Conservation (phyloP, 2,888 invertebrate genomes). For the Ennomos erosarius region DNA sequence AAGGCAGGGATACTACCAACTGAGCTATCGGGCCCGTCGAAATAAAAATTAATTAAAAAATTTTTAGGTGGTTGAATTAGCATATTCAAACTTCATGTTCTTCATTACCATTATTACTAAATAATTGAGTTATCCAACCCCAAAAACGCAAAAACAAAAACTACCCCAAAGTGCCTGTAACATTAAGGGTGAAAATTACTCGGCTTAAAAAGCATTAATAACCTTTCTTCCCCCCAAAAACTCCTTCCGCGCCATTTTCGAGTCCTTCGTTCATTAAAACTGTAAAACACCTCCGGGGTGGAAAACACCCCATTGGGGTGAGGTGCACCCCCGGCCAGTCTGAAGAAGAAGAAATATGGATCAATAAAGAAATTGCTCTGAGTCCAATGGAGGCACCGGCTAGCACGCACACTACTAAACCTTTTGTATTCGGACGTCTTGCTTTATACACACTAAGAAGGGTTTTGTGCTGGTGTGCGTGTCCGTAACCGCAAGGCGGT, state of each 20-base stretch:
- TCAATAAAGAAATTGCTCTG: slow-evolving; percentile 85
- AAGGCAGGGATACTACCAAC: too few species aligned
- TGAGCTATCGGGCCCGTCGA: too few species aligned
- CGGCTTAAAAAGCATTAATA: slow-evolving; percentile 82
- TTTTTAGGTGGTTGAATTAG: too few species aligned
- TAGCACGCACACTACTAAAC: slow-evolving; percentile 69
- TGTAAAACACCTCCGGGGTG: slow-evolving; percentile 78
- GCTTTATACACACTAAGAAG: slow-evolving; percentile 44
- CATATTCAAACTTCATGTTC: background rate
- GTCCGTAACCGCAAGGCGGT: slow-evolving; percentile 52
- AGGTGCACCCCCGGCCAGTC: slow-evolving; percentile 64
- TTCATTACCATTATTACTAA: slow-evolving; percentile 16
- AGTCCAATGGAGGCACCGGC: slow-evolving; percentile 82
- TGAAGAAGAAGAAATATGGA: slow-evolving; percentile 86
- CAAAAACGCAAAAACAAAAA: slow-evolving; percentile 56
- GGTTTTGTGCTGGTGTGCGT: slow-evolving; percentile 47
- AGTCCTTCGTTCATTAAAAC: slow-evolving; percentile 82
- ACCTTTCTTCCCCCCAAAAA: slow-evolving; percentile 66
- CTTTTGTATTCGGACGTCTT: slow-evolving; percentile 47
- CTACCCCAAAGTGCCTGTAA: slow-evolving; percentile 52
- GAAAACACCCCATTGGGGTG: slow-evolving; percentile 31
- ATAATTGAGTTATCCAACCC: slow-evolving; percentile 17
- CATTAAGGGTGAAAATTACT: slow-evolving; percentile 74
- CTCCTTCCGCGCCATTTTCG: slow-evolving; percentile 61
- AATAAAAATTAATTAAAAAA: too few species aligned